Percentiles rank a stretch among this genome's conserved stretches.
Evolutionary conservation across 1,140 invertebrate genomes (phyloP).

Genomic region (Asbolus verrucosus): DNA sequence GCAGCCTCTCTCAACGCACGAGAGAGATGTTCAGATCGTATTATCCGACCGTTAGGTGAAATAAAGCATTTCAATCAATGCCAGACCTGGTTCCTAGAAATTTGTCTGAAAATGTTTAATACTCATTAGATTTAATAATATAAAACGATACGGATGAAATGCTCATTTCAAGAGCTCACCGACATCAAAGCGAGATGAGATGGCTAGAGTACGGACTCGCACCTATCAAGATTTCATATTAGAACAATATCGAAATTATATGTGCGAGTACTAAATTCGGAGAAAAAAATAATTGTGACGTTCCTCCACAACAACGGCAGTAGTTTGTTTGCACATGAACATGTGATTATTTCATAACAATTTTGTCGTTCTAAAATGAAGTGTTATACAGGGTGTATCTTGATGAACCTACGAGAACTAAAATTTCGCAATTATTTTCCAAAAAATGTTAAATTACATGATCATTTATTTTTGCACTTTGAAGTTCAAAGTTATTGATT

Average conservation of each 20-base stretch:
- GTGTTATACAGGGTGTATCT: no score
- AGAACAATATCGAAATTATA: slow-evolving; percentile 39
- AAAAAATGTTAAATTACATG: no score
- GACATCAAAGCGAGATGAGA: slow-evolving; percentile 33
- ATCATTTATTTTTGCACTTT: no score
- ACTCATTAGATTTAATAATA: slow-evolving; percentile 51
- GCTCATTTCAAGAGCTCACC: slow-evolving; percentile 36
- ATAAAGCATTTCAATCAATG: slow-evolving; percentile 50
- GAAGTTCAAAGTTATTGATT: no score
- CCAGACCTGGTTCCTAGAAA: slow-evolving; percentile 47
- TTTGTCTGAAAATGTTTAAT: slow-evolving; percentile 49
- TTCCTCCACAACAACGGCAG: background rate
- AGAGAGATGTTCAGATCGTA: slow-evolving; percentile 24
- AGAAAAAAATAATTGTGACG: slow-evolving; percentile 28
- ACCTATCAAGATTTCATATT: slow-evolving; percentile 28
- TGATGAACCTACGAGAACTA: no score
- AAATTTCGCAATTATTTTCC: no score
- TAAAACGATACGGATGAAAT: slow-evolving; percentile 42
- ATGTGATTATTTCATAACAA: no score
- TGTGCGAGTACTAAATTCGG: slow-evolving; percentile 29
- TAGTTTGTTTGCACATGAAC: no score
- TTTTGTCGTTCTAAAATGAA: no score
- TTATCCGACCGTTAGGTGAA: slow-evolving; percentile 42
- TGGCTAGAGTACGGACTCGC: slow-evolving; percentile 16
- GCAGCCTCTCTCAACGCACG: slow-evolving; percentile 9